Base-by-base conservation (phyloP, 1,140 invertebrate species). In the Oryzaephilus surinamensis region DNA sequence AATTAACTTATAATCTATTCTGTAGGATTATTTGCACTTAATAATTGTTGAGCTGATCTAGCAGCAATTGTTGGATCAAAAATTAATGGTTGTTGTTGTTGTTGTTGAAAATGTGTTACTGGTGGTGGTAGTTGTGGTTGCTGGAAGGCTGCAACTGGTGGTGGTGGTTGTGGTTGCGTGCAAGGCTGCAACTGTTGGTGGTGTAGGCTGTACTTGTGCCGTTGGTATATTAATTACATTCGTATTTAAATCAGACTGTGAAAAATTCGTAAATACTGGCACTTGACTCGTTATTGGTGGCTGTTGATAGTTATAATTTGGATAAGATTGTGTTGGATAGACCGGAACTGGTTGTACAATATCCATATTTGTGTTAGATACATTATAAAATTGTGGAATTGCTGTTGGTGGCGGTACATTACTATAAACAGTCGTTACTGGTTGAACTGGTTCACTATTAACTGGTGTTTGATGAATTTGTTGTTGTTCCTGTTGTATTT, bases 61-160 rank as follows among this genome's bases (percentile, higher is more conserved):
- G 60, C 60, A 6, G 60, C 60, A 37, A 62, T 54, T 6, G 53
- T 50, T 1, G 58, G 60, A 51, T 62, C 58, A 41, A 52, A 62
- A 33, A 61, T 45, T 7, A 57, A 40, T 3, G 50, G 41, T 29
- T 46, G 43, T 4, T 24, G 23, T 24, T 24, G 5, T 11, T 24
- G 23, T 24, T 24, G 23, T 24, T 24, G 8, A 7, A 7, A 24
- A 7, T 24, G 5, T 14, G 26, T n/a, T 27, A n/a, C 8, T 5
- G 29, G 4, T 6, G 6, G 4, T n/a, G 20, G 4, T 31, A 23
- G 30, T 10, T 18, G 21, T 19, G 3, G 33, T 31, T 17, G 28
- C 8, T 8, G 33, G 12, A 35, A 29, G 31, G 27, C 31, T 35
- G 16, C n/a, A 17, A 32, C 13, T 2, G 15, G 8, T 41, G 31